phyloP scores from a whole-genome alignment of 2,888 invertebrate genomes.

The Myopa testacea region DNA sequence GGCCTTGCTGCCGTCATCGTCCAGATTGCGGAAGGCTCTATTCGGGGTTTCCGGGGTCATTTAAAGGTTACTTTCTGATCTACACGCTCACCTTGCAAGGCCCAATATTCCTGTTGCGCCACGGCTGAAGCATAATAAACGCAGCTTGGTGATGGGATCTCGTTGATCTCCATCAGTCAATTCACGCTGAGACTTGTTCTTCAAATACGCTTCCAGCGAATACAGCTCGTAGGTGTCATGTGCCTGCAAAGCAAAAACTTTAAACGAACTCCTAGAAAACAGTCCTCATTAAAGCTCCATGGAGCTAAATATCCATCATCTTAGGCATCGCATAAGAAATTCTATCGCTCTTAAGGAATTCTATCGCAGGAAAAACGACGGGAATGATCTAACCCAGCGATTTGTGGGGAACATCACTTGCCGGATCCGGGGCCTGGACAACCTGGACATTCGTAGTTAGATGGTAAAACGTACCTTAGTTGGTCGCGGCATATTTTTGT shows the following conservation, averaged over 20 bases:
- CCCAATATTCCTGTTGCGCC: constrained; percentile 92
- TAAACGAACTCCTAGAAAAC: background rate
- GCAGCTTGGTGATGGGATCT: constrained; percentile 86
- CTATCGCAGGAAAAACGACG: too few species aligned
- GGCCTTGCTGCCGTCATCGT: constrained; percentile 90
- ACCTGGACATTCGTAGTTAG: too few species aligned
- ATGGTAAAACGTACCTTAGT: too few species aligned
- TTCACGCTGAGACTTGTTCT: constrained; percentile 79
- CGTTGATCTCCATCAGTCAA: constrained; percentile 72
- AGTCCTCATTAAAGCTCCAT: background rate
- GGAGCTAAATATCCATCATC: too few species aligned
- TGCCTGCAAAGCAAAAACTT: background rate
- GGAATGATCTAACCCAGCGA: too few species aligned
- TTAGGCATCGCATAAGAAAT: too few species aligned
- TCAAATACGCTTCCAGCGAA: constrained; percentile 81
- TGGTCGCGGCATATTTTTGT: too few species aligned
- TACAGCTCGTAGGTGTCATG: constrained; percentile 58
- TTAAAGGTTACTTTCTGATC: background rate
- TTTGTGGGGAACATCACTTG: too few species aligned
- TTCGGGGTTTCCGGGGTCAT: constrained; percentile 11
- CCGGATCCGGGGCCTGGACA: too few species aligned
- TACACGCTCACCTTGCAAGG: constrained; percentile 76
- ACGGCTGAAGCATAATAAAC: constrained; percentile 84
- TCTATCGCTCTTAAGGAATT: too few species aligned
- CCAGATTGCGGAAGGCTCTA: constrained; percentile 90